Evolutionary conservation across 2,888 invertebrate species (phyloP).

Genomic region (Abrostola triplasia): DNA sequence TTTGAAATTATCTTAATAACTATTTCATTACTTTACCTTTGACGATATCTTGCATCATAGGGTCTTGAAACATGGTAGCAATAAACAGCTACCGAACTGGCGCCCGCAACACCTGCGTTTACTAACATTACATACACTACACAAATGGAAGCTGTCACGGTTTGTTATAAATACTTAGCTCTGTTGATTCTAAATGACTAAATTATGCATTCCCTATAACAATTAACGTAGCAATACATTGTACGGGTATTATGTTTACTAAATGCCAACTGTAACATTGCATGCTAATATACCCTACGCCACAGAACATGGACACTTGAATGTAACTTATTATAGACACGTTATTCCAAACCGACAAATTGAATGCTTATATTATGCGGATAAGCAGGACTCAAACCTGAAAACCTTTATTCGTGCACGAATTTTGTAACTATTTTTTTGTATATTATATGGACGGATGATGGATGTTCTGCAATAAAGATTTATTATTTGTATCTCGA

Average conservation of each 20-base stretch:
- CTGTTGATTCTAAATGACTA: slow-evolving; percentile 1
- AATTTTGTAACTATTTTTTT: too few relatives aligned
- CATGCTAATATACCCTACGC: slow-evolving; percentile 2
- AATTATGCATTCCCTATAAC: slow-evolving; percentile 18
- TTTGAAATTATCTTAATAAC: slow-evolving; percentile 36
- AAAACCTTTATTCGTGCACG: too few relatives aligned
- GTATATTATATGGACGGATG: too few relatives aligned
- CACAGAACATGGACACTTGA: slow-evolving; percentile 13
- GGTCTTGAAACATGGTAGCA: slow-evolving; percentile 13
- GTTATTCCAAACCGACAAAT: background rate
- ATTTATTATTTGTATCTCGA: too few relatives aligned
- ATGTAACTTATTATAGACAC: slow-evolving; percentile 18
- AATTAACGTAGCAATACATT: slow-evolving; percentile 25
- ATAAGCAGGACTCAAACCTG: too few relatives aligned
- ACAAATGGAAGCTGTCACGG: slow-evolving; percentile 6
- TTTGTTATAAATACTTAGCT: slow-evolving; percentile 5
- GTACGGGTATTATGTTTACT: slow-evolving; percentile 15
- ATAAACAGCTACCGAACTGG: slow-evolving; percentile 17
- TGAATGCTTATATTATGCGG: too few relatives aligned
- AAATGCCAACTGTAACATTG: slow-evolving; percentile 18
- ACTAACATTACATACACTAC: slow-evolving; percentile 4
- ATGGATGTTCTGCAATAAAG: too few relatives aligned
- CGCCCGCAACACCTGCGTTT: slow-evolving; percentile 8
- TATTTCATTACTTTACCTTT: slow-evolving; percentile 39
- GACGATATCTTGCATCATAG: slow-evolving; percentile 17